These are phyloP conservation scores for Cyrtodaria siliqua DNA, from an alignment of 2,888 invertebrate genomes.

Conservation along the genomic window DNA sequence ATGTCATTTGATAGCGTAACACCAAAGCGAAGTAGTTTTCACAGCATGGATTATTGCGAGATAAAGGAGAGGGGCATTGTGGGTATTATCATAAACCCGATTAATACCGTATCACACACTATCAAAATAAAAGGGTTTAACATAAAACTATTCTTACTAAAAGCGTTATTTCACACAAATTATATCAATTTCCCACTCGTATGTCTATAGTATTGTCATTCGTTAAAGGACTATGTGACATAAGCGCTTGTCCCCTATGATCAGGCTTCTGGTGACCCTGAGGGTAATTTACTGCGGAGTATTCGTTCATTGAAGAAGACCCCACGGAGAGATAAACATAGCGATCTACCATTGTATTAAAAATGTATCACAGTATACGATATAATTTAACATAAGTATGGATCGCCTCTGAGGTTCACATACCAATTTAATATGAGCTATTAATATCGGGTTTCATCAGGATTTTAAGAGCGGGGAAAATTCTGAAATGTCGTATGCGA, in stretches of 20 bases:
- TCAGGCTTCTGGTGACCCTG: not conserved
- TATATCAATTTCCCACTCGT: no score
- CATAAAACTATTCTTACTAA: no score
- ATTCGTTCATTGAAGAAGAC: conserved; percentile 43
- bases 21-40: not conserved
- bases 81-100: not conserved
- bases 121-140: no score
- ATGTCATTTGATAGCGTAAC: conserved; percentile 4
- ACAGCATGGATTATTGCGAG: not conserved
- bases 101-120: not conserved
- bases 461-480: no score
- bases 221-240: not conserved
- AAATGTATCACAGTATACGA: conserved; percentile 1
- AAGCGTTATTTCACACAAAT: no score
- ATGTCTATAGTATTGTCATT: not conserved
- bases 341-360: conserved; percentile 44
- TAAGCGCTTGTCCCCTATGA: not conserved
- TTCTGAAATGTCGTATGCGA: no score
- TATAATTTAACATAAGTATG: not conserved
- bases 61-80: not conserved
- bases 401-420: no score
- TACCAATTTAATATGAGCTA: no score
- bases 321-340: conserved; percentile 50
- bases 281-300: conserved; percentile 26
- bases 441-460: no score